Conservation (phyloP, 2,113 vertebrate species). For the Mandrillus leucophaeus region DNA sequence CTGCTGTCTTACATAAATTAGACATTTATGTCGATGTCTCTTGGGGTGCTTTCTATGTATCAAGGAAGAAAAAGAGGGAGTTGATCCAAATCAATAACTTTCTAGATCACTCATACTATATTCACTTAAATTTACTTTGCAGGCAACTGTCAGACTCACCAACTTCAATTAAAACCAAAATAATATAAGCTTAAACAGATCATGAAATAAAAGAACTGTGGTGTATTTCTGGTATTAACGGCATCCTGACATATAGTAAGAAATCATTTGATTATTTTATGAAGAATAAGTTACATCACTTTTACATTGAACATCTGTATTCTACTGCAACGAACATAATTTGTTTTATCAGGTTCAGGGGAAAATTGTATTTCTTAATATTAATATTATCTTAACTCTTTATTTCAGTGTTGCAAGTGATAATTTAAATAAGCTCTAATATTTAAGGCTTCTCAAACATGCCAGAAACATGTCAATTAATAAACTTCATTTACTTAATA, state of each 20-base stretch:
- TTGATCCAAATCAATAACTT: not conserved
- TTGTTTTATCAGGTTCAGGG: not conserved
- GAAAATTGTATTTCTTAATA: not conserved
- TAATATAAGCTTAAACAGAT: not conserved
- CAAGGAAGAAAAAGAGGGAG: not conserved
- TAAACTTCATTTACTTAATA: not conserved
- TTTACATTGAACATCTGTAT: not conserved
- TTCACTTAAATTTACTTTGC: constrained; percentile 19
- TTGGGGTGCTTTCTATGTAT: not conserved
- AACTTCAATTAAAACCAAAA: not conserved
- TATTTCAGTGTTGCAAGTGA: not conserved
- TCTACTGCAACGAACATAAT: not conserved
- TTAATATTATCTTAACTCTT: not conserved
- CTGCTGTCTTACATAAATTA: not conserved
- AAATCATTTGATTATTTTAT: not conserved
- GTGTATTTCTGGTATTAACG: not conserved
- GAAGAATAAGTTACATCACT: not conserved
- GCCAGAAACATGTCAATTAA: not conserved
- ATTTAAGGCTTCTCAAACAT: not conserved
- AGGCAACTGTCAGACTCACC: not conserved
- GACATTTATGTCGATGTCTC: not conserved
- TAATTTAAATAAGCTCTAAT: not conserved
- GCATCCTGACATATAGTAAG: not conserved
- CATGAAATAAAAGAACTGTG: not conserved
- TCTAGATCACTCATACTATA: not conserved